Base-by-base conservation (phyloP, 2,113 vertebrate genomes). In the Forbesichthys papilliferus region DNA sequence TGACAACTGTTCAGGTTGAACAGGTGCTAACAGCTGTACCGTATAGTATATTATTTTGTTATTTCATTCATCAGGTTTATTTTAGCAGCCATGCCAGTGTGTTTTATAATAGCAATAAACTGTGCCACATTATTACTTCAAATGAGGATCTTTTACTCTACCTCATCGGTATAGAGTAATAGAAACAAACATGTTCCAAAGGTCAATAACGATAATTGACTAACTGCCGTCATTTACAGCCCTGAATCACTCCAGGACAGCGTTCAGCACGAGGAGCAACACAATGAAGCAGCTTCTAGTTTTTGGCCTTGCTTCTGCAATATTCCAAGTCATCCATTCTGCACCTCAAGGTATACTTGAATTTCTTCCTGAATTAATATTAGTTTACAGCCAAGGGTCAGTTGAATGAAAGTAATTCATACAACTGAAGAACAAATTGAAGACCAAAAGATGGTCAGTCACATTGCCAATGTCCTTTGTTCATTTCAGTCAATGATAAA, bases 201-300 rank as follows among this genome's bases (percentile, higher is more conserved):
- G 91, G 73, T 89, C 78, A 70, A 10, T 4, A 9, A n/a, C 20
- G 11, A 69, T 13, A 14, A 58, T 16, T 55, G 48, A 18, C 76
- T 75, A 64, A 79, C 73, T 77, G 68, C 66, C 65, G 60, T 74
- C 79, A 71, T 87, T 89, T 88, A 84, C 75, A 83, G 81, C 70
- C 66, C 1, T 66, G 75, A 64, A 48, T 84, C 69, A 80, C 33
- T 86, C 4, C 4, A 55, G 66, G 48, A 64, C n/a, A 54, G 70
- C 75, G 68, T 2, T 71, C 55, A 68, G 68, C 33, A 67, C 73
- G 69, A 62, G 65, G 2, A 78, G 74, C 66, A 84, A 58, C 88
- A 91, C 76, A 54, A 93, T 93, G 91, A 90, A 81, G 77, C 61
- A 62, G 61, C 68, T 91, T 54, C 61, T 79, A 57, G 11, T 88